Evolutionary conservation across 1,140 invertebrate genomes (phyloP).

Genomic region (Cotesia glomerata): DNA sequence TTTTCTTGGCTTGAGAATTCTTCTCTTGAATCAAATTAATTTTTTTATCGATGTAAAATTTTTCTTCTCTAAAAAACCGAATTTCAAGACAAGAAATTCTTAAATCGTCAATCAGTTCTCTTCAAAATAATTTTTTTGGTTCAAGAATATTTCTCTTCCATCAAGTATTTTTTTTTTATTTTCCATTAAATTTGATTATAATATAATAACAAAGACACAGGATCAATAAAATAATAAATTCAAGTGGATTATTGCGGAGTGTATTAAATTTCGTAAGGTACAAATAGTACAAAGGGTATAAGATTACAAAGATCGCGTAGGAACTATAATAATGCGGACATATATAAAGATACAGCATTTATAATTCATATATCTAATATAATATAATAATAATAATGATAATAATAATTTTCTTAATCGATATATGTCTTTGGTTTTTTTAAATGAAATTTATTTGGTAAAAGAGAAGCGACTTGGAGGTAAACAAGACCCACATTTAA

Average conservation of each 20-base stretch:
- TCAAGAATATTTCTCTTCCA: too few relatives aligned
- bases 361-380: not conserved
- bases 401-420: not conserved
- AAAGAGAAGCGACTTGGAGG: constrained; percentile 16
- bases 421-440: constrained; percentile 8
- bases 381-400: not conserved
- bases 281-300: constrained; percentile 64
- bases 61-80: too few relatives aligned
- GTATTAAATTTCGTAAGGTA: constrained; percentile 63
- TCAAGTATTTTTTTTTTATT: too few relatives aligned
- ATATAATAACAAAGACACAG: too few relatives aligned
- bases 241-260: constrained; percentile 59
- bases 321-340: constrained; percentile 63
- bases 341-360: constrained; percentile 56
- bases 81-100: too few relatives aligned
- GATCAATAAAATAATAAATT: not conserved
- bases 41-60: too few relatives aligned
- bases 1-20: too few relatives aligned
- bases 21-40: too few relatives aligned
- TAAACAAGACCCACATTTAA: constrained; percentile 9
- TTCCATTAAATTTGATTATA: too few relatives aligned
- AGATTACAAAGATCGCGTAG: constrained; percentile 63
- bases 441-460: constrained; percentile 18
- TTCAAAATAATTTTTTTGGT: too few relatives aligned
- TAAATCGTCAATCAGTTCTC: too few relatives aligned